Percentiles rank a stretch among this genome's conserved stretches.
Evolutionary conservation across 2,797 vertebrate species (phyloP).

Genomic region (Enteromius treurensis): DNA sequence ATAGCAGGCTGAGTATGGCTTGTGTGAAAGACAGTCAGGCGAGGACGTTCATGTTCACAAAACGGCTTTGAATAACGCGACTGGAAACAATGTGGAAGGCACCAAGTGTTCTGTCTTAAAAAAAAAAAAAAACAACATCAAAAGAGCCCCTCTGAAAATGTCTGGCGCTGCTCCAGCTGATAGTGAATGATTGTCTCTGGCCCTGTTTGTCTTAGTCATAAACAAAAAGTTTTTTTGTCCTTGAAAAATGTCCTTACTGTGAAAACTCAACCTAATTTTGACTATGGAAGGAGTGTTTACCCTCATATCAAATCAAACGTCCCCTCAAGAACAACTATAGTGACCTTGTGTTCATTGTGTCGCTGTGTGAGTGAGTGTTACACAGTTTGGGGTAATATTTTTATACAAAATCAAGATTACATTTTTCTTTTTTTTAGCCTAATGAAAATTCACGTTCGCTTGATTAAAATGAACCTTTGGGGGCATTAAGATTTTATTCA

Average conservation of each 20-base stretch:
- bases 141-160: slow-evolving; percentile 1
- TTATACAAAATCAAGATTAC: neutral
- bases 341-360: slow-evolving; percentile 11
- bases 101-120: neutral
- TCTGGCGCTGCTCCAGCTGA: slow-evolving; percentile 11
- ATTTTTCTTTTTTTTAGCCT: neutral
- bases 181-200: slow-evolving; percentile 31
- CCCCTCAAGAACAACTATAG: neutral
- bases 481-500: neutral
- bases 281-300: slow-evolving; percentile 9
- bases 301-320: neutral
- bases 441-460: neutral
- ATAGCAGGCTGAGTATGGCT: slow-evolving; percentile 54
- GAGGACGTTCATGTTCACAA: slow-evolving; percentile 2
- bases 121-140: neutral
- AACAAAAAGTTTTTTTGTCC: slow-evolving; percentile 36
- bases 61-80: neutral
- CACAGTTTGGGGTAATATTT: neutral
- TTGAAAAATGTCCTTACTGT: slow-evolving; percentile 22
- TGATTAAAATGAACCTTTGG: neutral
- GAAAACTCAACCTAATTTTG: neutral
- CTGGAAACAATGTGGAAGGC: neutral
- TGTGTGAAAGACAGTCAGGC: neutral
- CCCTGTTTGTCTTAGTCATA: slow-evolving; percentile 6
- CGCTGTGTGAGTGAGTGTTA: neutral